Base-by-base conservation (phyloP, 2,888 invertebrate genomes). In the Amiota minor region DNA sequence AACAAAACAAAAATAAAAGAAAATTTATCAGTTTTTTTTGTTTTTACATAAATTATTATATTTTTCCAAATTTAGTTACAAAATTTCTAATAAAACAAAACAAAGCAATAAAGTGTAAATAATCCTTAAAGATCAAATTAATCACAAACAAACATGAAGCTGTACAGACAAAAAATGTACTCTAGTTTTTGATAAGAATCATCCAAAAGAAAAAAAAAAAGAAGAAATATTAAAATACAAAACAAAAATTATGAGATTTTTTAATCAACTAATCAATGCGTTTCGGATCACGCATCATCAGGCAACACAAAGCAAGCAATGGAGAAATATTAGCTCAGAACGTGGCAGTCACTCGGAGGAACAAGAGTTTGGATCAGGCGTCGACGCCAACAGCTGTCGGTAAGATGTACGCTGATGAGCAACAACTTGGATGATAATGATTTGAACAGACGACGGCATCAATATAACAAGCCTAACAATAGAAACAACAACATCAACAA, bases 351-450 rank as follows among this genome's bases (percentile, higher is more conserved):
- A 35, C 35, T 35, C 35, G 35, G 35, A 35, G 35, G 6, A 35
- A 35, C 35, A 35, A 35, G 35, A 35, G 35, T 35, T 35, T 35
- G 16, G n/a, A 16, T 53, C 16, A n/a, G 53, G 4, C 53, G 16
- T 16, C n/a, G n/a, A 6, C 53, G 53, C 53, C 53, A 53, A 53
- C 53, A 14, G 53, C 45, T 72, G 75, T 68, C 71, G 53, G 64
- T 64, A 50, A 47, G 16, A 68, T 47, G 72, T 9, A 49, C 61
- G 53, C 45, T 20, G 65, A 56, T 70, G 72, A 11, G 23, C 12
- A 16, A 70, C 62, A 67, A 47, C 14, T 56, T 55, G 70, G 84
- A 79, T 83, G 82, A 82, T 82, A 81, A 79, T 62, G 62, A 62
- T 45, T 59, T 59, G 75, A 70, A 73, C 72, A 77, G 72, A 35